Evolutionary conservation across 2,888 invertebrate species (phyloP), one percentile per base, ranked within the genome.

Genomic region (Pammene aurita): DNA sequence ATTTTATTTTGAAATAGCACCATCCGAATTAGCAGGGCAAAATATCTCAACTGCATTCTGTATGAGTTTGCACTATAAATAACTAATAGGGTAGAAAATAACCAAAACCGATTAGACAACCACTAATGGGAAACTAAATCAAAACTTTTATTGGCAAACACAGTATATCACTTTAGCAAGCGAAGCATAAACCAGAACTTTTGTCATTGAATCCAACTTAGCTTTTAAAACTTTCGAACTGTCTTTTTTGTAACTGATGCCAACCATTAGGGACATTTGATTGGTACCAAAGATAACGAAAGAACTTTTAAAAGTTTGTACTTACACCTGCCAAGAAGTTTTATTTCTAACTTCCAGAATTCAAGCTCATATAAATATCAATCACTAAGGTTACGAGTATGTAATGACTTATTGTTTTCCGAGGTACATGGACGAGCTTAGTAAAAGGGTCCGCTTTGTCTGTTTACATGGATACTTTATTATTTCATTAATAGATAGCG

Each of bases 161-260:
- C 58, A 64, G 54, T 65, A 64, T 69, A 48, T 54, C 64, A 69
- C 69, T 69, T 65, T 64, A 54, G 26, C 38, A 13, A 14, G 46
- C 46, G 14, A 64, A 35, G 35, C 48, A 26, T 48, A 11, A 13
- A 13, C 52, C 38, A 50, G 38, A 58, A 65, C 54, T 60, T 64
- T 11, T 26, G 41, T 52, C 46, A 55, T 34, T 44, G 58, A 55
- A 54, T 60, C 50, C 44, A 64, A 69, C 69, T 69, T 69, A 38
- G 69, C 69, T 69, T 69, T 69, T 65, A 69, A 26, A 60, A 60
- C 42, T 63, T 68, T 55, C 26, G 54, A 65, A 26, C 46, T 55
- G 58, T 69, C 64, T 60, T 52, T 26, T 54, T 54, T 52, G 46
- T 55, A 42, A 34, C n/a, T 26, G 42, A 67, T 18, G 18, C 38